A percentile compares a stretch with the other conserved stretches of the same genome.
phyloP scores from a whole-genome alignment of 2,888 invertebrate species.

The Dusona sp. region DNA sequence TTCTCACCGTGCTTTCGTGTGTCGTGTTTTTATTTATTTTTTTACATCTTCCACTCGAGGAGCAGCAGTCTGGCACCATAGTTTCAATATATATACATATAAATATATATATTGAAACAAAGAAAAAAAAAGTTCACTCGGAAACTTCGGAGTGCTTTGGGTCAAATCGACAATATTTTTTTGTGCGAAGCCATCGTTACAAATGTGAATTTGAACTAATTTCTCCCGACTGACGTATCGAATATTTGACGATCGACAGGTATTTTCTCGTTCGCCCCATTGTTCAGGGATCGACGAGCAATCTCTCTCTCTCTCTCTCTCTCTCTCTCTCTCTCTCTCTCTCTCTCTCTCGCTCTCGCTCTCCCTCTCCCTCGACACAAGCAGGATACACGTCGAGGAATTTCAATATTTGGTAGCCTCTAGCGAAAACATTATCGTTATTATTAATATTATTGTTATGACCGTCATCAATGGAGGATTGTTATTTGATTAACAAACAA shows the following conservation, averaged over 20 bases:
- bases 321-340: not conserved
- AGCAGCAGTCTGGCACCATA: slow-evolving; percentile 13
- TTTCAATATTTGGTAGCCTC: slow-evolving; percentile 65
- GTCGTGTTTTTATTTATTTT: not conserved
- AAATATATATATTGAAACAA: not conserved
- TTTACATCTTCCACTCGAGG: not conserved
- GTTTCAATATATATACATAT: not conserved
- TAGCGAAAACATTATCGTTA: slow-evolving; percentile 52
- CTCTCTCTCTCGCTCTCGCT: not conserved
- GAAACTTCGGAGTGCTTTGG: slow-evolving; percentile 20
- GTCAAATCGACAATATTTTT: not conserved
- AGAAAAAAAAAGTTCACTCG: slow-evolving; percentile 1
- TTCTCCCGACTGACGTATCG: not conserved
- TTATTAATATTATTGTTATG: slow-evolving; percentile 14
- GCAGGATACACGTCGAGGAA: slow-evolving; percentile 25
- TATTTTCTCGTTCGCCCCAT: not conserved
- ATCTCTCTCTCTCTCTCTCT: too few species aligned
- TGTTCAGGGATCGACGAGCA: not conserved
- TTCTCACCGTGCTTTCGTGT: slow-evolving; percentile 13
- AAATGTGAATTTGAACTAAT: slow-evolving; percentile 10
- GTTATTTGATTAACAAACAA: slow-evolving; percentile 1
- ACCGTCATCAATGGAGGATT: not conserved
- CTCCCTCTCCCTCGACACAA: not conserved
- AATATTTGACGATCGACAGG: not conserved
- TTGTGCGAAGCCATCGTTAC: slow-evolving; percentile 3